These are phyloP conservation scores for Bellardia bayeri DNA, from an alignment of 2,888 invertebrate species.

Conservation along the genomic window DNA sequence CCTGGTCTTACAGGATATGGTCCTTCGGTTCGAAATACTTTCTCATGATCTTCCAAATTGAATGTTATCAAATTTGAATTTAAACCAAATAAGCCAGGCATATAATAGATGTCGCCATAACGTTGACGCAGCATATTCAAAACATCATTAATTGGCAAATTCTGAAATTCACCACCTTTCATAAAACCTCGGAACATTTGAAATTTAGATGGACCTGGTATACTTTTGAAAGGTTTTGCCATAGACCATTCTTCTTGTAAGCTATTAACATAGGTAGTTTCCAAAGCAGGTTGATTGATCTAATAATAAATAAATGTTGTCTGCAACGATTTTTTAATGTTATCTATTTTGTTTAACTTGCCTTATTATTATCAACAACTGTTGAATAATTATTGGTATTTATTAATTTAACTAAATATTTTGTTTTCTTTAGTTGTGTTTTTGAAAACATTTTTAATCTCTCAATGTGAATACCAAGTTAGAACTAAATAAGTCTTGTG, in stretches of 20 bases:
- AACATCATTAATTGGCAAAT: constrained; percentile 71
- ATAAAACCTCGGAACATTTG: constrained; percentile 77
- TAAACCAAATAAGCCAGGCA: constrained; percentile 82
- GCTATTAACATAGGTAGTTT: constrained; percentile 24
- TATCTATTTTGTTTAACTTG: background rate
- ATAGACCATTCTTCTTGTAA: constrained; percentile 75
- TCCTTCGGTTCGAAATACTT: constrained; percentile 84
- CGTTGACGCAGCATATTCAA: constrained; percentile 73
- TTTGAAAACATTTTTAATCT: constrained; percentile 1
- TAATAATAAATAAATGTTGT: too few species aligned
- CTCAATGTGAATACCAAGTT: background rate
- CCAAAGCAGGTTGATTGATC: constrained; percentile 11
- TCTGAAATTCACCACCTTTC: constrained; percentile 76
- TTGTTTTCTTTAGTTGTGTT: background rate
- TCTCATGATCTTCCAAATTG: constrained; percentile 85
- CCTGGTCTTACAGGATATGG: constrained; percentile 83
- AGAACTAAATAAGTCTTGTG: constrained; percentile 69
- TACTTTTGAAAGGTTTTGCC: constrained; percentile 75
- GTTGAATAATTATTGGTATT: constrained; percentile 32
- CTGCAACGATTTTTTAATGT: too few species aligned
- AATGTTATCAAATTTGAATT: constrained; percentile 83
- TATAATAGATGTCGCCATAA: constrained; percentile 83
- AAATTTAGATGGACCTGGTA: constrained; percentile 79
- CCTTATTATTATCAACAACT: constrained; percentile 42
- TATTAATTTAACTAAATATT: constrained; percentile 9